Base-by-base conservation (phyloP, 2,888 invertebrate species). In the Cinara cedri region DNA sequence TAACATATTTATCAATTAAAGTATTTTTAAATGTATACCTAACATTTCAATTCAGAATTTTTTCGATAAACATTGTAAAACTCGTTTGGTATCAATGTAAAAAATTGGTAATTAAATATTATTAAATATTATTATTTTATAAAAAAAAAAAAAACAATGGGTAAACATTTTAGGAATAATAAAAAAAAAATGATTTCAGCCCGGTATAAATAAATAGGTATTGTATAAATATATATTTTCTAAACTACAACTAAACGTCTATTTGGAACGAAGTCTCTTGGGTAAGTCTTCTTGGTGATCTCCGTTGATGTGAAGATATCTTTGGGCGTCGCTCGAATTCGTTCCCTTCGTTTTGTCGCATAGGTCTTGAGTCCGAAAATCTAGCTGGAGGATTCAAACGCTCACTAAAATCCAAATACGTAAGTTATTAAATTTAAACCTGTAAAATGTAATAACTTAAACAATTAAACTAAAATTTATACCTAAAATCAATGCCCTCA, bases 401-500 rank as follows among this genome's bases (percentile, higher is more conserved):
- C 85, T 93, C 92, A 88, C 91, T 92, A 65, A 54, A 75, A 75
- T 14, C 63, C 44, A 65, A 65, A 55, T 44, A 42, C 9, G 0
- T 42, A 3, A 34, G 34, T 34, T 34, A 34, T 4, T 34, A 34
- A 34, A 34, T 34, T 34, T 34, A 3, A 34, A 34, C 6, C 6
- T 34, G 3, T 6, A 34, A 34, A 34, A 34, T 6, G 34, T 6
- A 34, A 3, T 34, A n/a, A n/a, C n/a, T n/a, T n/a, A n/a, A n/a
- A n/a, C n/a, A n/a, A n/a, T n/a, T n/a, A n/a, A 6, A 60, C 34
- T n/a, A 51, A 11, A 51, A 19, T 2, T 3, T 42, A 3, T 86
- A 91, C 91, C 91, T 91, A 89, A 93, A 93, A 78, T 93, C 93
- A 81, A 93, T 93, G 86, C 93, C 93, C 86, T 93, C 93, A 86